These are phyloP conservation scores for Myotis planiceps DNA, from an alignment of 2,797 vertebrate genomes.

Conservation along the genomic window DNA sequence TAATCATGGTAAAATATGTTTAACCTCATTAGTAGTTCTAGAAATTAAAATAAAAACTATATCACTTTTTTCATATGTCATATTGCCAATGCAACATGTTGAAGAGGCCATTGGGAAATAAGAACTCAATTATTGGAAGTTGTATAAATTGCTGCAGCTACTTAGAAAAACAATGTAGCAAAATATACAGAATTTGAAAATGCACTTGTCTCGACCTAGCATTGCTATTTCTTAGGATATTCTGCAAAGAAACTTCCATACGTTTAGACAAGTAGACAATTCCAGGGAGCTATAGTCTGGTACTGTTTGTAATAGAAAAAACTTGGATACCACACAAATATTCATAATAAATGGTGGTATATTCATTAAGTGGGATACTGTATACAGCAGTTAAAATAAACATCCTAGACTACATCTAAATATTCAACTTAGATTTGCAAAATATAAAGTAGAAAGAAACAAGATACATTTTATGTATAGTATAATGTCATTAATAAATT, in stretches of 20 bases:
- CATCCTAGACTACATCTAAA: not conserved
- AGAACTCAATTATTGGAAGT: not conserved
- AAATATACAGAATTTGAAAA: not conserved
- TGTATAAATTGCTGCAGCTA: not conserved
- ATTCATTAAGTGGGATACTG: not conserved
- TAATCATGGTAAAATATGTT: not conserved
- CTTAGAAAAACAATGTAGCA: not conserved
- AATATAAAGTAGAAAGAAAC: not conserved
- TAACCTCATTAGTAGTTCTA: not conserved
- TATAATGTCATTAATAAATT: not conserved
- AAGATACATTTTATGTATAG: not conserved
- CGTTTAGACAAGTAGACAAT: not conserved
- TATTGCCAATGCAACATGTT: not conserved
- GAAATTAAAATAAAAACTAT: not conserved
- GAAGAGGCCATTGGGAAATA: conserved; percentile 1
- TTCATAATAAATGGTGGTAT: not conserved
- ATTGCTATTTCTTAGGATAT: not conserved
- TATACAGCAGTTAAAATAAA: not conserved
- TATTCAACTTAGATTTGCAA: not conserved
- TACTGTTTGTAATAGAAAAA: not conserved
- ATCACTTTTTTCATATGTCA: not conserved
- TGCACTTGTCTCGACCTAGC: not conserved
- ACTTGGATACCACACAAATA: not conserved
- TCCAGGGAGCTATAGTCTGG: not conserved
- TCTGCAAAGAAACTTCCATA: not conserved